Percentiles rank a stretch among this genome's conserved stretches.
Conservation (phyloP, 2,113 vertebrate species). For the Centropus unirufus region DNA sequence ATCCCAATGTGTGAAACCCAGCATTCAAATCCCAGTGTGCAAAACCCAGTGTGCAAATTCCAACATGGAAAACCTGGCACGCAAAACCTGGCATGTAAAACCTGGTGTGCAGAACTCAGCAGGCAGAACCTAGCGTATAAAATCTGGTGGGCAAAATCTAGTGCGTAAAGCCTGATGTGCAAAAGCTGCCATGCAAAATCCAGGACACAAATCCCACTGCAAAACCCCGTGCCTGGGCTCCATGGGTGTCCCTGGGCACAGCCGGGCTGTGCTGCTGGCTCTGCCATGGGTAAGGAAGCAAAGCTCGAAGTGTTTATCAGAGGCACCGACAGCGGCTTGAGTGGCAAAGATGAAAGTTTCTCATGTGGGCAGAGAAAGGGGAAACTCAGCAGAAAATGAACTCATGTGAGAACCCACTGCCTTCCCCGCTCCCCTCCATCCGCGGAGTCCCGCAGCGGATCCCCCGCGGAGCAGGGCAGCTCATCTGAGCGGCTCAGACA, state of each 20-base stretch:
- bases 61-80: accelerated
- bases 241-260: not conserved
- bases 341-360: not conserved
- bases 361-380: not conserved
- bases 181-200: not conserved
- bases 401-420: accelerated
- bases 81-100: not conserved
- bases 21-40: accelerated
- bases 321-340: accelerated
- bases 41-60: not conserved
- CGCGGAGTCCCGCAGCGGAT: not conserved
- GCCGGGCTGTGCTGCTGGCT: not conserved
- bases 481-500: not conserved
- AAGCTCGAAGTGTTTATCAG: not conserved
- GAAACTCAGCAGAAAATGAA: not conserved
- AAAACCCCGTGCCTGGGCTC: not conserved
- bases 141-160: accelerated
- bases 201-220: too few species aligned
- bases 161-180: accelerated
- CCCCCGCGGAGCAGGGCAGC: accelerated
- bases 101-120: accelerated
- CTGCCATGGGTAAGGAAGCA: accelerated
- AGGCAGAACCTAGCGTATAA: not conserved
- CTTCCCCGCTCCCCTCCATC: not conserved
- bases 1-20: accelerated